Conservation (phyloP, 2,888 invertebrate genomes). For the Teleogryllus oceanicus region DNA sequence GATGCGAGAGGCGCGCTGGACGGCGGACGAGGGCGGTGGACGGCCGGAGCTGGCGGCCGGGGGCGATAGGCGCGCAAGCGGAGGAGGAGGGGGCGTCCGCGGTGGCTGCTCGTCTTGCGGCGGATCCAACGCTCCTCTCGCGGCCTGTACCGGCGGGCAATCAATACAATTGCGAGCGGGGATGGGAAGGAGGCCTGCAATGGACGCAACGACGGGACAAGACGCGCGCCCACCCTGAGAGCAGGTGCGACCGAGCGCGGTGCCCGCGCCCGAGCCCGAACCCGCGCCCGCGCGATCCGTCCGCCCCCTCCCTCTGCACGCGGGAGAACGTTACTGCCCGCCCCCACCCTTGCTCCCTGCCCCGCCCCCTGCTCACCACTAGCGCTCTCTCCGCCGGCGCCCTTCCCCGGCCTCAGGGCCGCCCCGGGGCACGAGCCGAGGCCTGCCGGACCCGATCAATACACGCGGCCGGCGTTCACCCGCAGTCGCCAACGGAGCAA, state of each 20-base stretch:
- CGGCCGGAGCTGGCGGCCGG: not conserved
- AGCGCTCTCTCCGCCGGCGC: not conserved
- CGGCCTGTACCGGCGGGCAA: conserved; percentile 18
- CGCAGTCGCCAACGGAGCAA: not conserved
- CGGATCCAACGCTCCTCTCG: not conserved
- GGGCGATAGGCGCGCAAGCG: not conserved
- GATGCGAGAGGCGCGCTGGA: not conserved
- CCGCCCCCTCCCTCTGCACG: not conserved
- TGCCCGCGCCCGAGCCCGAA: not conserved
- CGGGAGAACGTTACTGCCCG: not conserved
- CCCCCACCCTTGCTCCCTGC: not conserved
- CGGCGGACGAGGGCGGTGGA: not conserved
- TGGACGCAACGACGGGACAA: not conserved
- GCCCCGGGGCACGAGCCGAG: not conserved
- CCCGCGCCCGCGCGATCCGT: not conserved
- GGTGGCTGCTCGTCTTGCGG: not conserved
- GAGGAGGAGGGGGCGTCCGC: not conserved
- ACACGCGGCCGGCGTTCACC: not conserved
- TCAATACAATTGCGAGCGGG: conserved; percentile 18
- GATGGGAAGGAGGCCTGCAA: not conserved
- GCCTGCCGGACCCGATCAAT: not conserved
- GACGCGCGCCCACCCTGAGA: not conserved
- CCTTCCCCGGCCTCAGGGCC: too few relatives aligned
- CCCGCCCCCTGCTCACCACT: not conserved
- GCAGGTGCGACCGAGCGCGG: not conserved